Evolutionary conservation across 2,888 invertebrate genomes (phyloP), one percentile per base, ranked within the genome.

Genomic region (Strigamia crassipes): DNA sequence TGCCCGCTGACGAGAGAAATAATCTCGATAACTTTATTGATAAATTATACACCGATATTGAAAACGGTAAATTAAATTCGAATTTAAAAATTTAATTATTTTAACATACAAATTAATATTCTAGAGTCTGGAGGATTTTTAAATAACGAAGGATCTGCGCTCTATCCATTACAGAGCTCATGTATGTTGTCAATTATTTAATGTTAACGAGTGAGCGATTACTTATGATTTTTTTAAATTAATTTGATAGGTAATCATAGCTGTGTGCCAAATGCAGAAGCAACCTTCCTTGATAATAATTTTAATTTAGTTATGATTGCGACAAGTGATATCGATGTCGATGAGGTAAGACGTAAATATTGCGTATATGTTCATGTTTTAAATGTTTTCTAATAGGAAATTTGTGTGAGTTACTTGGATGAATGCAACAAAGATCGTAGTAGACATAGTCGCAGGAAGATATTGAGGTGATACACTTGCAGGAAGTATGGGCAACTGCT

Each of bases 101-200:
- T 18, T 82, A 10, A 81, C 79, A 12, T 83, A 15, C 21, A 23
- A n/a, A n/a, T 18, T 38, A 78, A 4, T 27, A 27, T 18, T 82
- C 3, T 78, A 83, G 84, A 84, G 82, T 83, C 89, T 0, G 94
- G 94, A 5, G 91, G 92, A 83, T 97, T 97, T 88, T 89, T 97
- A 21, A 95, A 97, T 88, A 95, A 93, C 84, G 97, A 97, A 90
- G 97, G 97, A 0, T 95, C 96, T 0, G 97, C 95, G 0, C 89
- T 98, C 0, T 98, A 93, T 87, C 88, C 90, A 31, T 86, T 94
- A n/a, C 97, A 97, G 87, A 96, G 96, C 86, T 91, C 93, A 73
- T 86, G 86, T 86, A 84, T 86, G 86, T 84, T 27, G 66, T 83
- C 9, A 31, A 46, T 12, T 46, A 15, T 46, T 73, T 73, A 9